Evolutionary conservation across 64 coral and sea anemone genomes (phyloP), one percentile per base, ranked within the genome.

Genomic region (Porites australiensis): DNA sequence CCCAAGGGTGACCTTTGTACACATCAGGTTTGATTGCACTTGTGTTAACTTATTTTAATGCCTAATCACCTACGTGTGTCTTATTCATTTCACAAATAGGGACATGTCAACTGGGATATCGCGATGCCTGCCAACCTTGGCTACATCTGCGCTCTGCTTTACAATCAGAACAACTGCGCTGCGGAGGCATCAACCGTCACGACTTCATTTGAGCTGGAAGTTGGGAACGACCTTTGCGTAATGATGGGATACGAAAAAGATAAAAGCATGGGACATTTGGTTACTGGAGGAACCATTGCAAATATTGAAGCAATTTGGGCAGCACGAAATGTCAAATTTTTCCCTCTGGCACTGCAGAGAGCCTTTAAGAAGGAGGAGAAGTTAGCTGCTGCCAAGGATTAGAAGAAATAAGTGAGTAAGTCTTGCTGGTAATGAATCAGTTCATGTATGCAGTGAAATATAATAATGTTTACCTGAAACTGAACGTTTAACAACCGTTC

Each of bases 101-200:
- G 95, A 13, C 90, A 96, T 62, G 90, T 96, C 69, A 78, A 75
- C 61, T 96, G 95, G 95, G 95, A 96, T 10, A 92, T 86, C 6
- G 86, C 68, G 3, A 88, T 96, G 71, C 85, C 95, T 43, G 86
- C 95, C 44, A 88, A 96, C 23, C 95, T 96, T 48, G 95, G 95
- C 48, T 96, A 93, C 49, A 89, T 96, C 37, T 71, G 79, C 11
- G 86, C 90, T 0, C 52, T 96, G 72, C 43, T 96, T 18, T 96
- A 88, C 61, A 96, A 96, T 77, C 90, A 88, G 50, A 96, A 96
- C 86, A 96, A 96, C 90, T 96, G 86, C 8, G 73, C 77, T 13
- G 72, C 91, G 13, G 95, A 96, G 50, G 85, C 90, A 19, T 82
- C 85, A 7, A 89, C 84, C 14, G 90, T 96, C 2, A 96, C 90